Base-by-base conservation (phyloP, 2,797 vertebrate genomes). In the Sebastes diploproa region DNA sequence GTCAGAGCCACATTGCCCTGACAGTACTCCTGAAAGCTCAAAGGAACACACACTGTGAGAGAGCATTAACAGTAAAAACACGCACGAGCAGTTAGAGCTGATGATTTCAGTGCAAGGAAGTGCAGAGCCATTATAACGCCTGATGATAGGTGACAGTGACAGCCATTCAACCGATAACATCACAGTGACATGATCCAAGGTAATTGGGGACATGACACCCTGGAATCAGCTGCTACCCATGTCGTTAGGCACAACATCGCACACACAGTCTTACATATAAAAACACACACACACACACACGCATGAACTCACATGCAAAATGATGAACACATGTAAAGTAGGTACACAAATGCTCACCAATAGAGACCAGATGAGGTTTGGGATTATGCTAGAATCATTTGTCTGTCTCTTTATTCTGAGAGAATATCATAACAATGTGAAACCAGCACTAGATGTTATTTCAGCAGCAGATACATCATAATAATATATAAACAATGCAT, bases 181-280 rank as follows among this genome's bases (percentile, higher is more conserved):
- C 88, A 84, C 71, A 80, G 65, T 88, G 92, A 93, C 88, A 86
- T 90, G 89, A 94, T 92, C 50, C 46, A 72, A 77, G 70, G 78
- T 92, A 92, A 93, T 90, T 89, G 86, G 86, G 77, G 75, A 92
- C 81, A 60, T 86, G 81, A 86, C 89, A 91, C 81, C 75, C 78
- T 83, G 50, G 54, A 85, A 84, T 89, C 85, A 88, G 89, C 90
- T 89, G 87, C 72, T 88, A 59, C 42, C 61, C 30, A 23, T 73
- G 9, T 77, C 1, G 2, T 75, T 32, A 72, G 70, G 9, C 20
- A 74, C 58, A 86, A 78, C 63, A 70, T 2, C 50, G 1, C 14
- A 6, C 27, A 22, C 20, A 5, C 66, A 8, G 38, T 42, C 38
- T 42, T 42, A 42, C 38, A 14, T 42, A 42, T 42, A 42, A 42